Percentiles rank a stretch among this genome's conserved stretches.
phyloP scores from a whole-genome alignment of 2,888 invertebrate genomes.

The Neoaliturus tenellus region DNA sequence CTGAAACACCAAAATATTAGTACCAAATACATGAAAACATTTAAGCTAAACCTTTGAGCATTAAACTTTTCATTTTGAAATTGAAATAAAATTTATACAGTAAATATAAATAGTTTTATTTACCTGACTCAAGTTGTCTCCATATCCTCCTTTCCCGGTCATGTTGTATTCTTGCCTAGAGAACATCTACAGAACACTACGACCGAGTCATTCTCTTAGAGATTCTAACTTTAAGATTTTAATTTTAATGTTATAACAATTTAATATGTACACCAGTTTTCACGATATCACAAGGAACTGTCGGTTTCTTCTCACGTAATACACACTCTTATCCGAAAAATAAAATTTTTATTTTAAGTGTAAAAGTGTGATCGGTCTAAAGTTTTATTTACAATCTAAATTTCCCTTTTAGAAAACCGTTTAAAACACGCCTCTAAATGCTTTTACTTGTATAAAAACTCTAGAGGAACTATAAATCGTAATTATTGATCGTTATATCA shows the following conservation, averaged over 20 bases:
- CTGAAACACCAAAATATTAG: too few relatives aligned
- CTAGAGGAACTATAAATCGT: neutral
- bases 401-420: neutral
- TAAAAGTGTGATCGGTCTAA: neutral
- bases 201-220: neutral
- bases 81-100: too few relatives aligned
- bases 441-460: neutral
- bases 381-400: neutral
- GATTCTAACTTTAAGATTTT: neutral
- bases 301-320: neutral
- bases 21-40: too few relatives aligned
- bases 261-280: neutral
- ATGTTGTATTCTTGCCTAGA: conserved; percentile 28
- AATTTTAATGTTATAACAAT: neutral
- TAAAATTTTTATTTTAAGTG: neutral
- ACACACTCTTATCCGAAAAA: neutral
- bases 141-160: conserved; percentile 30
- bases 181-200: conserved; percentile 6
- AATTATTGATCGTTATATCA: neutral
- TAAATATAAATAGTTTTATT: too few relatives aligned
- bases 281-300: neutral
- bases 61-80: too few relatives aligned
- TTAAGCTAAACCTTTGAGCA: too few relatives aligned
- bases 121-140: conserved; percentile 47
- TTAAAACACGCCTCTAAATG: neutral